phyloP scores from a whole-genome alignment of 2,797 vertebrate species.

The Tenualosa thibaudeaui region DNA sequence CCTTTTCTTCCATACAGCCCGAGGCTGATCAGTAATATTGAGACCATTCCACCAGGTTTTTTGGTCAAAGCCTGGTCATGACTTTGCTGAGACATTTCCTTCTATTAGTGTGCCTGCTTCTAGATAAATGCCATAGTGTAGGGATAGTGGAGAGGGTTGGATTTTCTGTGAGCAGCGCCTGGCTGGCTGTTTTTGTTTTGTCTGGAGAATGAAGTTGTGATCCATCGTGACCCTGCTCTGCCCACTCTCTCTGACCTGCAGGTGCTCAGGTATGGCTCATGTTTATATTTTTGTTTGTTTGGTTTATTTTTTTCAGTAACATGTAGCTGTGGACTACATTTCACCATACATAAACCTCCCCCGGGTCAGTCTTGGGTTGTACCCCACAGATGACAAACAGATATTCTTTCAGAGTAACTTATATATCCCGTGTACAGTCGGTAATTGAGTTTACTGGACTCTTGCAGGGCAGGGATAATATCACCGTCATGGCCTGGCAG shows the following conservation, averaged over 20 bases:
- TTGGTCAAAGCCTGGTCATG: constrained; percentile 2
- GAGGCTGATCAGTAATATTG: constrained; percentile 12
- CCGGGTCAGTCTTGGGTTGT: neutral
- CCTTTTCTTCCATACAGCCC: neutral
- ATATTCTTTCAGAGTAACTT: neutral
- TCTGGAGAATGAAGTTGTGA: constrained; percentile 1
- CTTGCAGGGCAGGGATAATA: neutral
- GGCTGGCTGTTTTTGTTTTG: constrained; percentile 1
- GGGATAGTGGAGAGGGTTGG: neutral
- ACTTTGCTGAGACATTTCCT: constrained; percentile 2
- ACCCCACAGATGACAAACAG: neutral
- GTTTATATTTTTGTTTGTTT: neutral
- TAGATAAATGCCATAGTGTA: neutral
- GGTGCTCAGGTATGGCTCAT: neutral
- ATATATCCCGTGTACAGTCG: neutral
- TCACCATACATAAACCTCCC: neutral
- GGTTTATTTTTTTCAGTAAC: neutral
- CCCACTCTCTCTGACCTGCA: constrained; percentile 2
- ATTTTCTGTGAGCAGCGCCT: neutral
- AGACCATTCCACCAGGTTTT: constrained; percentile 1
- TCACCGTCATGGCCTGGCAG: neutral
- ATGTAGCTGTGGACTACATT: neutral
- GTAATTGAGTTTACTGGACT: neutral
- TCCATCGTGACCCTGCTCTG: neutral
- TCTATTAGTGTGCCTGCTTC: neutral